Base-by-base conservation (phyloP, 2,113 vertebrate species). In the Passer montanus region DNA sequence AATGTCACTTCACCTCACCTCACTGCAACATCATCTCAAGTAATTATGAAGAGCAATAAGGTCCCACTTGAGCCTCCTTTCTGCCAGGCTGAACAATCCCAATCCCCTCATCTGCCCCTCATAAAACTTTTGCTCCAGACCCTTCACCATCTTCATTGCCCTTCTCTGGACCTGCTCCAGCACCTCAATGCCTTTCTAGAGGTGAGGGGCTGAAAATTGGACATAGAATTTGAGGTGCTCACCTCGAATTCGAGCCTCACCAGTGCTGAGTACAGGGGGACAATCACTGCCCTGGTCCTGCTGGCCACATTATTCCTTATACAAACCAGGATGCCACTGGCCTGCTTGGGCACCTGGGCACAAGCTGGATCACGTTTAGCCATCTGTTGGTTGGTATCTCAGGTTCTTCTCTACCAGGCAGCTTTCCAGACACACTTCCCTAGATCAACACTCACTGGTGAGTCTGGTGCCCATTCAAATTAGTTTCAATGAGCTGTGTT, bases 201-300 rank as follows among this genome's bases (percentile, higher is more conserved):
- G 9, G 28, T 59, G 28, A 67, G 9, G 15, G 9, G 3, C 37
- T 30, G 20, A 82, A 39, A 53, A 53, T 1, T 39, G 7, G 7
- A 18, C 30, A n/a, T 1, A 41, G 62, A 15, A 46, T 19, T 68
- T 0, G 0, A 82, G 69, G 24, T 30, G 15, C 2, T 5, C 53
- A 20, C 19, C 19, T 55, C 7, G 2, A 55, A 33, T 20, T 55
- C 19, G 18, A 21, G 20, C 44, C 7, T 75, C 15, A 46, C 16
- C 11, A n/a, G 11, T 14, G 52, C 9, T 1, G 5, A 44, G 11
- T 33, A 12, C 20, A 12, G 20, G 30, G n/a, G 10, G 5, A 21
- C 1, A n/a, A 30, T 30, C 60, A 10, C 4, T 37, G 35, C 17
- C 14, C 37, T 74, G 10, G 10, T 81, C 10, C 31, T 89, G 22